Base-by-base conservation (phyloP, 2,797 vertebrate genomes). In the Semotilus atromaculatus region DNA sequence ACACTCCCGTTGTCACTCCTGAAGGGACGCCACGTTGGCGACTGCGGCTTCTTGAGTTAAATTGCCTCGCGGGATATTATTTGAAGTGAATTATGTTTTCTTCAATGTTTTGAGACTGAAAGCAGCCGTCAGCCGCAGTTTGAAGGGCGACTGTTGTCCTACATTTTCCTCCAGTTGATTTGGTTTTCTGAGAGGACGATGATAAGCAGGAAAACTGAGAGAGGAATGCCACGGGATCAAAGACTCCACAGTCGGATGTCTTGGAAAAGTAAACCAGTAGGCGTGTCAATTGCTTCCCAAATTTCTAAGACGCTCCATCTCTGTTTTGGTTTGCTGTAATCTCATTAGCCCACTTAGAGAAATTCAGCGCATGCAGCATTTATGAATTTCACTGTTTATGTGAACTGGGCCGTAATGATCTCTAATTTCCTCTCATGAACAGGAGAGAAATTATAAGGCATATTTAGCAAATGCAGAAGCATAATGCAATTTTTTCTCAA, bases 321-420 rank as follows among this genome's bases (percentile, higher is more conserved):
- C 60, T 80, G 81, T 75, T 75, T 83, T 66, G 31, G 60, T 40
- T 83, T n/a, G 31, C 40, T 38, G 71, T 83, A 75, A 83, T 83
- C 72, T 83, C 81, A 53, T 83, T 83, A 82, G 21, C 55, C 38
- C 80, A 73, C 68, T 71, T 71, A 43, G 34, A 81, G 67, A 11
- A 38, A 53, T 16, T 10, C 58, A 36, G 62, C 34, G 53, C 45
- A 67, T 55, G 73, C 58, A 78, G 75, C 58, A 18, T 45, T 62
- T 29, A 62, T 81, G n/a, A 31, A 72, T 38, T 70, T 70, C 31
- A 19, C 48, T 80, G 43, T 14, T 80, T 53, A 43, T 71, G 36
- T 21, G 36, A 40, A 72, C 80, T 16, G 80, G 45, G 23, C 67
- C 36, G 23, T 82, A 82, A 82, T 73, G 68, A 58, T 72, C 53